phyloP scores from a whole-genome alignment of 2,113 vertebrate genomes.

The Macquaria australasica region DNA sequence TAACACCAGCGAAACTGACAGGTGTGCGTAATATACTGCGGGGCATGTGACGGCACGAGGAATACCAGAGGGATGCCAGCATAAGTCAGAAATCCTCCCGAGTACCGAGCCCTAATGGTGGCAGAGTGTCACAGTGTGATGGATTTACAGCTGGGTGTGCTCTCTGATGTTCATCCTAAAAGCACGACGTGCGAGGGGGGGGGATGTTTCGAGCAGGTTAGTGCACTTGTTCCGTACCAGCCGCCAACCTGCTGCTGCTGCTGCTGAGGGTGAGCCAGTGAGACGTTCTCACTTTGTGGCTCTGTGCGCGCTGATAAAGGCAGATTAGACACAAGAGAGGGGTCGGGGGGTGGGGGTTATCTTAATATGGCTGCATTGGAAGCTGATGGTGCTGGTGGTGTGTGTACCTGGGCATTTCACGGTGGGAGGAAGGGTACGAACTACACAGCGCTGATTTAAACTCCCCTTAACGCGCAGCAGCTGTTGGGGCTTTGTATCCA shows the following conservation, averaged over 20 bases:
- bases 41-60: conserved; percentile 7
- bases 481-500: conserved; percentile 54
- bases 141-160: conserved; percentile 30
- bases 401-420: conserved; percentile 42
- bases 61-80: conserved; percentile 16
- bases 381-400: conserved; percentile 25
- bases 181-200: conserved; percentile 1
- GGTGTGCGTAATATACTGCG: conserved; percentile 48
- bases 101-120: not conserved
- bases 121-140: conserved; percentile 9
- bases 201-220: conserved; percentile 37
- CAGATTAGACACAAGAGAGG: conserved; percentile 43
- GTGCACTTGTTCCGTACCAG: conserved; percentile 62
- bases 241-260: conserved; percentile 41
- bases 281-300: conserved; percentile 6
- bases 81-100: conserved; percentile 11
- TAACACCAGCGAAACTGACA: conserved; percentile 43
- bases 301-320: conserved; percentile 56
- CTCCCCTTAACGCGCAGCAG: conserved; percentile 54
- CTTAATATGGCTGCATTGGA: conserved; percentile 55
- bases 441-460: conserved; percentile 47
- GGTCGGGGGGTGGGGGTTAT: conserved; percentile 73
- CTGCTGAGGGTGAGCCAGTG: conserved; percentile 35
- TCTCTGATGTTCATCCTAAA: conserved; percentile 29
- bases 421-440: conserved; percentile 35